These are phyloP conservation scores for Psylliodes chrysocephalus DNA, from an alignment of 2,888 invertebrate genomes.

Conservation along the genomic window DNA sequence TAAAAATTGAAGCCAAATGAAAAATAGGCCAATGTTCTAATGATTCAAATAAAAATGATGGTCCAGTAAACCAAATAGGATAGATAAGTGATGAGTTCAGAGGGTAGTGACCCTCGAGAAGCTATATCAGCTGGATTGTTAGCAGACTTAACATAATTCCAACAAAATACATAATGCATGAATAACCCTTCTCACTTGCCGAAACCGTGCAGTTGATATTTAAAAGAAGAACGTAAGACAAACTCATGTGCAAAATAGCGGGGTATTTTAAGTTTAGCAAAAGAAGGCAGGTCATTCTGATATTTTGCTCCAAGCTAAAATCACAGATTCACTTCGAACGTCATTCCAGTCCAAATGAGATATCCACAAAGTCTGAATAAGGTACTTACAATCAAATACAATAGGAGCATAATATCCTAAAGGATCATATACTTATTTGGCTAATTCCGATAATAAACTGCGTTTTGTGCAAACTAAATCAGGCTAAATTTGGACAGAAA, in stretches of 20 bases:
- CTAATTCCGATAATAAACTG: constrained; percentile 7
- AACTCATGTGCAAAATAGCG: too few species aligned
- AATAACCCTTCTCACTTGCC: constrained; percentile 4
- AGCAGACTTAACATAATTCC: constrained; percentile 27
- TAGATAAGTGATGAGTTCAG: not conserved
- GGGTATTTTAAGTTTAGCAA: not conserved
- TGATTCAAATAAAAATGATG: not conserved
- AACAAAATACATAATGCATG: constrained; percentile 15
- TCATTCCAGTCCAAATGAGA: constrained; percentile 6
- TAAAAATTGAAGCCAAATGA: not conserved
- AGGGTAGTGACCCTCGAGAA: not conserved
- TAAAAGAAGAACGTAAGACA: not conserved
- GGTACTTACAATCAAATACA: constrained; percentile 4
- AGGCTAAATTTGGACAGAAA: not conserved
- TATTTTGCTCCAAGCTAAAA: not conserved
- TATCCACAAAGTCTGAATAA: constrained; percentile 12
- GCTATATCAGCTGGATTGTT: constrained; percentile 29
- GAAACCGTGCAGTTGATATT: constrained; percentile 21
- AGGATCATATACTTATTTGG: constrained; percentile 19
- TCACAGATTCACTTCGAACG: not conserved
- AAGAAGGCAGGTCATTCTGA: not conserved
- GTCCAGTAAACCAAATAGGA: not conserved
- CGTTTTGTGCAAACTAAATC: constrained; percentile 18
- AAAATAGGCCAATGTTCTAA: too few species aligned
- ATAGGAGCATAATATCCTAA: constrained; percentile 1